phyloP scores from a whole-genome alignment of 2,888 invertebrate genomes.

The Leptura quadrifasciata region DNA sequence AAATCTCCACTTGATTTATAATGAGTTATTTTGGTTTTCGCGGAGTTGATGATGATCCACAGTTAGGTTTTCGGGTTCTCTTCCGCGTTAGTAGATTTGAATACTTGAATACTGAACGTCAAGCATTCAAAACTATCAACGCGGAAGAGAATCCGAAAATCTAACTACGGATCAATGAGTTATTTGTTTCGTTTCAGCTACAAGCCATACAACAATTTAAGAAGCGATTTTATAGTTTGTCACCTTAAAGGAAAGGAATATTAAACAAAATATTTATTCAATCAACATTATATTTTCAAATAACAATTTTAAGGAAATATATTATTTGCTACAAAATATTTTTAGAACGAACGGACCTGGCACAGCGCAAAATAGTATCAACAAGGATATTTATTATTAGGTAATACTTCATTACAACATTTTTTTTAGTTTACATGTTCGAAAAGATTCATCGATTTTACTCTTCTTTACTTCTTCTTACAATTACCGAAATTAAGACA shows the following conservation, averaged over 20 bases:
- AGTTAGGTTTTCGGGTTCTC: too few relatives aligned
- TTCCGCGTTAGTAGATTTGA: too few relatives aligned
- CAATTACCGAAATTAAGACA: neutral
- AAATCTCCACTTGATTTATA: too few relatives aligned
- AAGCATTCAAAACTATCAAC: too few relatives aligned
- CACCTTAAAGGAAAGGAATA: conserved; percentile 2
- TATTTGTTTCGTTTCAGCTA: too few relatives aligned
- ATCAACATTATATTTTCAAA: conserved; percentile 56
- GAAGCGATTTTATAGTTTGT: too few relatives aligned
- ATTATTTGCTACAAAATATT: conserved; percentile 66
- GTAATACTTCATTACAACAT: conserved; percentile 17
- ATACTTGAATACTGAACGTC: too few relatives aligned
- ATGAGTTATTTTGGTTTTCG: too few relatives aligned
- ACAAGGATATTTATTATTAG: conserved; percentile 49
- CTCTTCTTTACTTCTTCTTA: neutral
- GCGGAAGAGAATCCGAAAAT: too few relatives aligned
- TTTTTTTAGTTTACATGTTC: neutral
- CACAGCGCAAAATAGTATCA: conserved; percentile 67
- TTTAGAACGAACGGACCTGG: conserved; percentile 68
- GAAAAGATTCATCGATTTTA: neutral
- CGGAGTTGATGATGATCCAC: too few relatives aligned
- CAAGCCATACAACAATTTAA: too few relatives aligned
- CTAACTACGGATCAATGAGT: too few relatives aligned
- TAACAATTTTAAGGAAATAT: conserved; percentile 71
- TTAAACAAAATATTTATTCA: conserved; percentile 47